Evolutionary conservation across 2,797 vertebrate genomes (phyloP).

Genomic region (Xiphophorus birchmanni): DNA sequence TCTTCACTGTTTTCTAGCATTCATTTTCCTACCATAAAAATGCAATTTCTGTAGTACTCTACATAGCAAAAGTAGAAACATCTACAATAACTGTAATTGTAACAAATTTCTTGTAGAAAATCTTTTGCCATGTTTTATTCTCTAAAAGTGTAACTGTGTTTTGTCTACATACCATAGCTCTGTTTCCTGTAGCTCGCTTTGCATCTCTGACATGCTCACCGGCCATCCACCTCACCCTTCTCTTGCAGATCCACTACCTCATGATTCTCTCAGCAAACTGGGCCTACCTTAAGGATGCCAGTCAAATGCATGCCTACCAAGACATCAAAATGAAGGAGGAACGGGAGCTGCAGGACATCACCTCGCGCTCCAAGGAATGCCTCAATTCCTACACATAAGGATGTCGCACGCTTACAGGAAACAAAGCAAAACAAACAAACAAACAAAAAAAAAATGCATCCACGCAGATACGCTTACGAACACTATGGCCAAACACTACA

Average conservation of each 20-base stretch:
- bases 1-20: constrained; percentile 35
- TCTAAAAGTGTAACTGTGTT: constrained; percentile 55
- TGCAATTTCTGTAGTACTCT: constrained; percentile 43
- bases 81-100: constrained; percentile 39
- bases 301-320: constrained; percentile 99
- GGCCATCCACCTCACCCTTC: constrained; percentile 97
- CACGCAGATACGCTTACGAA: constrained; percentile 32
- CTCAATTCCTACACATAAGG: constrained; percentile 99
- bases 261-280: constrained; percentile 99
- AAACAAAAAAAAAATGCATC: constrained; percentile 26
- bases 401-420: constrained; percentile 35
- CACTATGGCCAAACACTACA: constrained; percentile 62
- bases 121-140: constrained; percentile 36
- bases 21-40: constrained; percentile 38
- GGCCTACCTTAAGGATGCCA: constrained; percentile 99
- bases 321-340: constrained; percentile 99
- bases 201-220: constrained; percentile 94
- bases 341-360: constrained; percentile 98
- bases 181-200: constrained; percentile 91
- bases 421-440: not conserved
- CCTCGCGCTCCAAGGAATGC: constrained; percentile 98
- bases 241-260: constrained; percentile 99
- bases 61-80: constrained; percentile 21
- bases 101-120: constrained; percentile 26
- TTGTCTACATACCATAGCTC: constrained; percentile 79